Conservation (phyloP, 2,113 vertebrate species). For the Motacilla tschutschensis region DNA sequence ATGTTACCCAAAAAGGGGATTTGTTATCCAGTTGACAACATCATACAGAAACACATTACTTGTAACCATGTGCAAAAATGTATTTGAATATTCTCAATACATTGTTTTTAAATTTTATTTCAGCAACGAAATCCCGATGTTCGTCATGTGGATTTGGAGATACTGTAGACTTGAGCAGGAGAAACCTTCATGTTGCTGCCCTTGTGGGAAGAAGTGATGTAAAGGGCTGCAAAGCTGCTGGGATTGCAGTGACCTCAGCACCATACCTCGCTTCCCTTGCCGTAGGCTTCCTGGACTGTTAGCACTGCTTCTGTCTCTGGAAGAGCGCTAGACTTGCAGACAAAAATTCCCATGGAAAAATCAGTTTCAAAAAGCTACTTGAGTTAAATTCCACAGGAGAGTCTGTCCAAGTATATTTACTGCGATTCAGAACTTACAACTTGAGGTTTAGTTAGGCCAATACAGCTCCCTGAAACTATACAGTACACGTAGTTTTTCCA, state of each 20-base stretch:
- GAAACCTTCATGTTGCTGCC: not conserved
- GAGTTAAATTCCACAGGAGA: constrained; percentile 15
- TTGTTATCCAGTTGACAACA: not conserved
- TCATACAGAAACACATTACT: not conserved
- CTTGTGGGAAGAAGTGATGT: not conserved
- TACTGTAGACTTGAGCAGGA: constrained; percentile 76
- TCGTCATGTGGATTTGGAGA: constrained; percentile 97
- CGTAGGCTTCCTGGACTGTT: constrained; percentile 18
- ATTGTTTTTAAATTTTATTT: constrained; percentile 33
- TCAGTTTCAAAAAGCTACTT: constrained; percentile 16
- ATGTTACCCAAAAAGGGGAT: not conserved
- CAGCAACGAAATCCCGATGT: constrained; percentile 96
- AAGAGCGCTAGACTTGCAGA: not conserved
- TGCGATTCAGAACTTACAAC: constrained; percentile 29
- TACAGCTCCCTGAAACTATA: constrained; percentile 36
- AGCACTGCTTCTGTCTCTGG: constrained; percentile 13
- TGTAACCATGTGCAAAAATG: not conserved
- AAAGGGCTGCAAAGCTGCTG: constrained; percentile 7
- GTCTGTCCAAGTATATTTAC: constrained; percentile 21
- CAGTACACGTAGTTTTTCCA: constrained; percentile 27
- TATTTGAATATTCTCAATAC: not conserved
- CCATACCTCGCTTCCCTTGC: not conserved
- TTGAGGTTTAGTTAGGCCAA: constrained; percentile 47
- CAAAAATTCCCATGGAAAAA: constrained; percentile 32
- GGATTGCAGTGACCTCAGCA: constrained; percentile 8